Percentiles rank a stretch among this genome's conserved stretches.
These are phyloP conservation scores for Chaetops frenatus DNA, from an alignment of 2,113 vertebrate genomes.

Conservation along the genomic window DNA sequence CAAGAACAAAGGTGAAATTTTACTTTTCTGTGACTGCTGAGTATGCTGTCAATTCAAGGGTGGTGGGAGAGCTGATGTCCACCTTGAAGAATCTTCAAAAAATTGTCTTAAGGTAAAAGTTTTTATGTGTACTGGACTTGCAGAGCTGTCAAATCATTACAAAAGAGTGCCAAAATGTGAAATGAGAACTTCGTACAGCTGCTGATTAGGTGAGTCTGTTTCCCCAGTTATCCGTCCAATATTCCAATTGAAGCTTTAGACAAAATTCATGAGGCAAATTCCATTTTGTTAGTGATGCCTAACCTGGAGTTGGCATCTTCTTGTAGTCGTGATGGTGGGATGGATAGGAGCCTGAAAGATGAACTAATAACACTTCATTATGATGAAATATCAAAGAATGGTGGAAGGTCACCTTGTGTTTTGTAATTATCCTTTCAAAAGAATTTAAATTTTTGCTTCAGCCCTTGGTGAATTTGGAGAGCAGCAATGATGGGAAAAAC, in stretches of 20 bases:
- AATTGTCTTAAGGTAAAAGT: not conserved
- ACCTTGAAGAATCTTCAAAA: not conserved
- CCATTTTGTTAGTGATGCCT: not conserved
- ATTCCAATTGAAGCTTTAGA: not conserved
- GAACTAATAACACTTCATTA: constrained; percentile 2
- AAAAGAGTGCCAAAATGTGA: not conserved
- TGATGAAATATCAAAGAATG: constrained; percentile 9
- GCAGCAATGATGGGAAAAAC: constrained; percentile 71
- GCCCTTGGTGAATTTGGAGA: constrained; percentile 65
- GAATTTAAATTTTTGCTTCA: constrained; percentile 57
- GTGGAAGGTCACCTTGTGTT: constrained; percentile 26
- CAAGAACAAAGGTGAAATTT: not conserved
- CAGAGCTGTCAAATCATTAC: not conserved
- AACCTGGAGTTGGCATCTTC: not conserved
- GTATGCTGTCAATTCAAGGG: not conserved
- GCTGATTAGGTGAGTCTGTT: not conserved
- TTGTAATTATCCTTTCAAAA: constrained; percentile 24
- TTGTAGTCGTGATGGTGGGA: not conserved
- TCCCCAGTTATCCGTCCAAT: not conserved
- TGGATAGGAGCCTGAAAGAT: constrained; percentile 22
- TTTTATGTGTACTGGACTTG: not conserved
- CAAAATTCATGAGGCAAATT: constrained; percentile 15
- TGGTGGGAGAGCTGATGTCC: not conserved
- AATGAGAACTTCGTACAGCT: not conserved
- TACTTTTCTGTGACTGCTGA: not conserved